Evolutionary conservation across 2,797 vertebrate genomes (phyloP), one percentile per base, ranked within the genome.

Genomic region (Peromyscus aztecus): DNA sequence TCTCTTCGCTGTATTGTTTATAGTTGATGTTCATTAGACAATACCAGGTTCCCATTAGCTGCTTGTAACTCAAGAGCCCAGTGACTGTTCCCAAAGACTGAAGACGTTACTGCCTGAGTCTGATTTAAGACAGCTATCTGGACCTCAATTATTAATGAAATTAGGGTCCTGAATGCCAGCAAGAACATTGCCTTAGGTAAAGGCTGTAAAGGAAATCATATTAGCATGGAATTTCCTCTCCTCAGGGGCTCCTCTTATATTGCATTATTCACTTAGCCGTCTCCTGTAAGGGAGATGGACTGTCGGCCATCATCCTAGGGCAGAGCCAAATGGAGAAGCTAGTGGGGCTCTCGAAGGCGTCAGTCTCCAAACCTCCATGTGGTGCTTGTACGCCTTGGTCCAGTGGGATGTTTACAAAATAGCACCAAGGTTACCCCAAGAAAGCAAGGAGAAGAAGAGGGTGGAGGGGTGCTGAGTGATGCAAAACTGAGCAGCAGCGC

Each of bases 91-190:
- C 89, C 93, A 96, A 91, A 97, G 57, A 61, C 90, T 89, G 84
- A 95, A 97, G 97, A 98, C 46, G 92, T 89, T 90, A 63, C 93
- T 57, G 91, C 91, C 69, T 85, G 95, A 94, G 95, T 96, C 97
- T 97, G 97, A 97, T 97, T 98, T 96, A 97, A 96, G 97, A 95
- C 81, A 96, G 95, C 97, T 97, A 97, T 98, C 98, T 98, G 96
- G 91, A 83, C 69, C 94, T 97, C 97, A 98, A 97, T 98, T 97
- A 98, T 98, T 98, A 97, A 97, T 97, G 98, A 96, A 97, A 98
- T 98, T 94, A 98, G 97, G 92, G 89, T 94, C 91, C 92, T 95
- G 75, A 76, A 95, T 95, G 96, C 91, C 89, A 97, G 96, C 96
- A 92, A 95, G 95, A 97, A 65, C 88, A 95, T 46, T 97, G 97